Evolutionary conservation across 2,888 invertebrate species (phyloP).

Genomic region (Ethmia dodecea): DNA sequence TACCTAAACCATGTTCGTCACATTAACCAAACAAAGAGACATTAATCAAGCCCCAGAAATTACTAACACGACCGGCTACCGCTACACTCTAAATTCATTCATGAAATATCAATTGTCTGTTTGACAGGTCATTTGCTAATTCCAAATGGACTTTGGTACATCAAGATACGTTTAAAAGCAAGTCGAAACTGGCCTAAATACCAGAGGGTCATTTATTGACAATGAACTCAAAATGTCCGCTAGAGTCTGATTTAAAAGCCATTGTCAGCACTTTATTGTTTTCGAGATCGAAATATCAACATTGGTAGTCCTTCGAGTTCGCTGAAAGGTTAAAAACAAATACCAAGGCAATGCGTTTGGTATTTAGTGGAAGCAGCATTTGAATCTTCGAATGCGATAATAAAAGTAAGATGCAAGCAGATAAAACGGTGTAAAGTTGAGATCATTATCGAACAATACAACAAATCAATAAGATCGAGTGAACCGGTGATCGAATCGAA

Average conservation of each 20-base stretch:
- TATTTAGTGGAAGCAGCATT: too few relatives aligned
- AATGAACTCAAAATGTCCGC: conserved; percentile 66
- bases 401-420: too few relatives aligned
- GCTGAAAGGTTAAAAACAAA: conserved; percentile 36
- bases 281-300: conserved; percentile 21
- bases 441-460: conserved; percentile 51
- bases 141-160: conserved; percentile 28
- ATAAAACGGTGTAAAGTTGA: conserved; percentile 26
- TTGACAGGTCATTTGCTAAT: conserved; percentile 61
- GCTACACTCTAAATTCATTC: conserved; percentile 46
- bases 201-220: conserved; percentile 50
- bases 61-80: conserved; percentile 41
- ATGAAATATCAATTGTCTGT: conserved; percentile 47
- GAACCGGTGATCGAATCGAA: conserved; percentile 15
- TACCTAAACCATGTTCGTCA: too few relatives aligned
- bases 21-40: conserved; percentile 26
- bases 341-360: conserved; percentile 42
- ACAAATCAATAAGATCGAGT: conserved; percentile 44
- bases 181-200: conserved; percentile 46
- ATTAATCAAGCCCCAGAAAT: conserved; percentile 48
- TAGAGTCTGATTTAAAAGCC: conserved; percentile 31
- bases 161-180: conserved; percentile 42
- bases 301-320: conserved; percentile 28
- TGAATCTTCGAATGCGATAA: too few relatives aligned
- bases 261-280: conserved; percentile 30